Evolutionary conservation across 1,140 invertebrate genomes (phyloP), one percentile per base, ranked within the genome.

Genomic region (Harlomillsia oculata): DNA sequence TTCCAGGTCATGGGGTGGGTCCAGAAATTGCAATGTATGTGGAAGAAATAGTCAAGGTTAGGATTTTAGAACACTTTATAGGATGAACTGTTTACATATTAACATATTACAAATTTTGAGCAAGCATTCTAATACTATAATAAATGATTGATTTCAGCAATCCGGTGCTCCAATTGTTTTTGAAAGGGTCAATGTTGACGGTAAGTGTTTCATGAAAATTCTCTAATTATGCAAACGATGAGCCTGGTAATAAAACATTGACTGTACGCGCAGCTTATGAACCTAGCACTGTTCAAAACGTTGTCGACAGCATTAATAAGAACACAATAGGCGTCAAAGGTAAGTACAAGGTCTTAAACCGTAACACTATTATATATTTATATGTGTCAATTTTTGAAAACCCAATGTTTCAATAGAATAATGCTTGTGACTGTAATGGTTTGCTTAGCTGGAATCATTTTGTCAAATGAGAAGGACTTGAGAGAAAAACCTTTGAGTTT

Each of bases 1-100:
- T 99, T 59, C 95, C 95, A 30, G 96, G 96, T 37, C 96, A 99
- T 81, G 96, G 96, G 59, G 94, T 99, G 21, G 96, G 96, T 25
- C 95, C 96, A 23, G 96, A 99, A 73, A 73, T 99, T 23, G 85
- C 97, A 57, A 82, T 88, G 65, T 84, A 89, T 2, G 89, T 99
- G 20, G 84, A 91, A 72, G 89, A 94, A 73, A 87, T 48, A 21
- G 2, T 48, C 16, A 29, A 48, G 14, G 44, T 45, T 16, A 5
- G n/a, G 9, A 6, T 25, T 2, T 28, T 36, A 11, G n/a, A n/a
- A 11, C n/a, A 29, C 3, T 1, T 16, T 59, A 9, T 13, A 32
- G 3, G n/a, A n/a, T n/a, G 8, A 11, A 44, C 4, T 36, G 32
- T n/a, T 26, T 26, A 9, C 26, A 40, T 41, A 4, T 26, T 20